Conservation (phyloP, 1,140 invertebrate genomes). For the Rhagoletis zephyria region DNA sequence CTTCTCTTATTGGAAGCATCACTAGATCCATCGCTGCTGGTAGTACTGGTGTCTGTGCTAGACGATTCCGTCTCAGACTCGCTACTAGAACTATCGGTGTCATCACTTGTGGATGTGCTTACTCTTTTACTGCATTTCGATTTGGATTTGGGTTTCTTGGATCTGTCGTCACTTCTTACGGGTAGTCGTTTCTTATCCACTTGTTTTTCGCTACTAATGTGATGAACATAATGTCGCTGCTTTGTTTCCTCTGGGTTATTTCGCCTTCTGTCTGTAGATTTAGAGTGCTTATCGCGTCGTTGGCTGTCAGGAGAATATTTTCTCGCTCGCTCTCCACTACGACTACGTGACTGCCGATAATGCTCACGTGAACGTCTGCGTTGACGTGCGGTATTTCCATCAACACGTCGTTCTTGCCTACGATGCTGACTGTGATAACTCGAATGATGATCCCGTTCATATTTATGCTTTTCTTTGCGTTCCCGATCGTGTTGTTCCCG, state of each 20-base stretch:
- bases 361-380: background rate
- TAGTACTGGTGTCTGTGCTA: conserved; percentile 17
- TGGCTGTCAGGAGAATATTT: conserved; percentile 3
- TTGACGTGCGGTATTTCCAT: background rate
- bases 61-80: background rate
- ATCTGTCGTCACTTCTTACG: background rate
- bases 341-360: background rate
- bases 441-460: conserved; percentile 32
- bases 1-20: background rate
- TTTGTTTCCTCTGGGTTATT: background rate
- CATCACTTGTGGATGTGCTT: background rate
- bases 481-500: conserved; percentile 49
- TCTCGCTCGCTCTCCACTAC: background rate
- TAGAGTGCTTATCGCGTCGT: background rate
- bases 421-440: background rate
- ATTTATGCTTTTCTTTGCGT: background rate
- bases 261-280: background rate
- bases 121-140: background rate
- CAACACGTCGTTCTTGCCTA: background rate
- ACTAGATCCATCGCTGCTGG: background rate
- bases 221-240: background rate
- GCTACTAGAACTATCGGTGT: conserved; percentile 1
- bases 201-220: background rate
- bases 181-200: conserved; percentile 5
- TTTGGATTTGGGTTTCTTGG: background rate